phyloP scores from a whole-genome alignment of 2,797 vertebrate species.

The Etheostoma perlongum region DNA sequence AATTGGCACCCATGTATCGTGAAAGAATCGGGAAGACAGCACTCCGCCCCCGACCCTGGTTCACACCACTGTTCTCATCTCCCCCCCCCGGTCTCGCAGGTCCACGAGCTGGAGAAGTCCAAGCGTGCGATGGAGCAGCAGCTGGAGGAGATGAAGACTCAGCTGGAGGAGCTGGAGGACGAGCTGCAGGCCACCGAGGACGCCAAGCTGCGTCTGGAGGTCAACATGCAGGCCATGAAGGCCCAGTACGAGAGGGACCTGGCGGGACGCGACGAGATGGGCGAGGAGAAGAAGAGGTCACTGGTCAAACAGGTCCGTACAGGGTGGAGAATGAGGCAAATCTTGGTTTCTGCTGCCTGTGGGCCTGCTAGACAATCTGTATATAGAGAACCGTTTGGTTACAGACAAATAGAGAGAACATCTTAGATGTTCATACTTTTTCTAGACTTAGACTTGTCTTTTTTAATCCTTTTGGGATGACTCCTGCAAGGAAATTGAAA shows the following conservation, averaged over 20 bases:
- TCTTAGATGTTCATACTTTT: too few relatives aligned
- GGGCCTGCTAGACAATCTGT: background rate
- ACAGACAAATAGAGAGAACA: background rate
- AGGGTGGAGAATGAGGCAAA: fast-evolving
- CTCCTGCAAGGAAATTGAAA: too few relatives aligned
- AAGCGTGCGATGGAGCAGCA: conserved; percentile 95
- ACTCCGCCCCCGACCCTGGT: too few relatives aligned
- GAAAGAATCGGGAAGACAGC: too few relatives aligned
- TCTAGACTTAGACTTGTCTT: too few relatives aligned
- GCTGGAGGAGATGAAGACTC: conserved; percentile 97
- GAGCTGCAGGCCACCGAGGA: conserved; percentile 98
- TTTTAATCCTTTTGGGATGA: too few relatives aligned
- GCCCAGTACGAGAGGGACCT: conserved; percentile 96
- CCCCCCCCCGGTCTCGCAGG: conserved; percentile 74
- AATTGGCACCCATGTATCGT: too few relatives aligned
- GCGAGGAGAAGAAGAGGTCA: conserved; percentile 89
- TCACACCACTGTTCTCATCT: background rate
- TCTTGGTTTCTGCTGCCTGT: background rate
- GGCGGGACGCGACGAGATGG: conserved; percentile 92
- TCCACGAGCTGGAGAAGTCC: conserved; percentile 97
- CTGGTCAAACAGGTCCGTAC: conserved; percentile 91
- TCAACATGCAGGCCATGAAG: conserved; percentile 99
- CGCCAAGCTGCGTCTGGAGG: conserved; percentile 96
- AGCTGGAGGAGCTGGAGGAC: conserved; percentile 97
- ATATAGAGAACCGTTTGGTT: background rate